These are phyloP conservation scores for Xenopus borealis DNA, from an alignment of 2,113 vertebrate genomes.

Conservation along the genomic window DNA sequence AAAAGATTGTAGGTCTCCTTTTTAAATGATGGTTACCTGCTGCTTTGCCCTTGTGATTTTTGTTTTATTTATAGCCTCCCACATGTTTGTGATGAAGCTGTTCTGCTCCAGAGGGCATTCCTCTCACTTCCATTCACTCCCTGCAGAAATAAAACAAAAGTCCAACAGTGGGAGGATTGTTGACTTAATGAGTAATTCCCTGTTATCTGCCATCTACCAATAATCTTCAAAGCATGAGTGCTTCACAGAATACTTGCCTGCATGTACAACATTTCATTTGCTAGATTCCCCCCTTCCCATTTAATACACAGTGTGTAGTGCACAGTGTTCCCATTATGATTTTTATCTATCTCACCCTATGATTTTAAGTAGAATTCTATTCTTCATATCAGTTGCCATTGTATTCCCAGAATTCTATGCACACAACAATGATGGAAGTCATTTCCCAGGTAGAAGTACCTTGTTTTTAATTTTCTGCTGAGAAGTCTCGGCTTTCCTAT, in stretches of 20 bases:
- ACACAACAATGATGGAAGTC: too few relatives aligned
- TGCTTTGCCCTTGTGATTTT: too few relatives aligned
- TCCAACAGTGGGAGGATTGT: conserved; percentile 6
- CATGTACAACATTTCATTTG: neutral
- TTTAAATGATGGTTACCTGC: too few relatives aligned
- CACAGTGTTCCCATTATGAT: too few relatives aligned
- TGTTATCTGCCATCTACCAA: neutral
- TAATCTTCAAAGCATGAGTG: conserved; percentile 15
- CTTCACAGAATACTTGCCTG: conserved; percentile 13
- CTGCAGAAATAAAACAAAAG: neutral
- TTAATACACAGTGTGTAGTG: too few relatives aligned
- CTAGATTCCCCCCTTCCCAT: conserved; percentile 6
- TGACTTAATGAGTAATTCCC: conserved; percentile 10
- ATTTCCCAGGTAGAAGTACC: too few relatives aligned
- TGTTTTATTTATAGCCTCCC: too few relatives aligned
- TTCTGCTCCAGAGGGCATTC: neutral
- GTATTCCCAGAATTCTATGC: too few relatives aligned
- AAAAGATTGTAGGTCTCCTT: too few relatives aligned
- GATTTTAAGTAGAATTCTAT: too few relatives aligned
- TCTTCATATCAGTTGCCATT: too few relatives aligned
- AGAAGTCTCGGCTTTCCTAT: neutral
- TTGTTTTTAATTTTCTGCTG: neutral
- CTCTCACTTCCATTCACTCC: neutral
- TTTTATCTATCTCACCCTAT: too few relatives aligned
- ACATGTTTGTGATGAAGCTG: neutral